phyloP scores from a whole-genome alignment of 2,797 vertebrate genomes.

The Heteromormyrus szaboi region DNA sequence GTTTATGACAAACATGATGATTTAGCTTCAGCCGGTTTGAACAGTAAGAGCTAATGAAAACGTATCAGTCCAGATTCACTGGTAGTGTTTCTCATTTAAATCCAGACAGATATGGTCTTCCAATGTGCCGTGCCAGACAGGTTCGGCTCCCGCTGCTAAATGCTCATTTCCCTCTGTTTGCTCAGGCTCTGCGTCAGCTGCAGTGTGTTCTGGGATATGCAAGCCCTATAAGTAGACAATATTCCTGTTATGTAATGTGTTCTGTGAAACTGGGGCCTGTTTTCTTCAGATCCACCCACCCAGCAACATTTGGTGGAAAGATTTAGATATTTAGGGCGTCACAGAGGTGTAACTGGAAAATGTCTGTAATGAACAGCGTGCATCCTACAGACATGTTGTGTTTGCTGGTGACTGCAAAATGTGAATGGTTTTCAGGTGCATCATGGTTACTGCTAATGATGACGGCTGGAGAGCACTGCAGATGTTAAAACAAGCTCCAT shows the following conservation, averaged over 20 bases:
- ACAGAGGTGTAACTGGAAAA: slow-evolving; percentile 14
- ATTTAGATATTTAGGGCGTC: slow-evolving; percentile 3
- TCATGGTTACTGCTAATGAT: background rate
- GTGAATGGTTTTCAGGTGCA: background rate
- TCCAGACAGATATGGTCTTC: background rate
- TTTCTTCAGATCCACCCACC: slow-evolving; percentile 15
- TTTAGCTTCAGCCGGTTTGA: background rate
- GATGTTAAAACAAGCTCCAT: background rate
- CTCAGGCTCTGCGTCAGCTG: background rate
- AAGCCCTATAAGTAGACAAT: slow-evolving; percentile 4
- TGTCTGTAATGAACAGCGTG: background rate
- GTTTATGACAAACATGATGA: background rate
- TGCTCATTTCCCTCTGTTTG: background rate
- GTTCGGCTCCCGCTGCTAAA: background rate
- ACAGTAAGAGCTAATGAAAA: background rate
- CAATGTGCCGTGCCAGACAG: background rate
- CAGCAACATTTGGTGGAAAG: slow-evolving; percentile 6
- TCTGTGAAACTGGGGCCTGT: background rate
- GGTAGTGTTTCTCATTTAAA: background rate
- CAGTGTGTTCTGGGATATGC: background rate
- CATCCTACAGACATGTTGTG: background rate
- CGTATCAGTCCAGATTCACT: background rate
- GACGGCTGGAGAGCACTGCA: background rate
- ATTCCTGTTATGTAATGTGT: slow-evolving; percentile 3
- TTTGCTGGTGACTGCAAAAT: background rate